These are phyloP conservation scores for Drosophila hydei DNA, from an alignment of 1,140 invertebrate species.

Conservation along the genomic window DNA sequence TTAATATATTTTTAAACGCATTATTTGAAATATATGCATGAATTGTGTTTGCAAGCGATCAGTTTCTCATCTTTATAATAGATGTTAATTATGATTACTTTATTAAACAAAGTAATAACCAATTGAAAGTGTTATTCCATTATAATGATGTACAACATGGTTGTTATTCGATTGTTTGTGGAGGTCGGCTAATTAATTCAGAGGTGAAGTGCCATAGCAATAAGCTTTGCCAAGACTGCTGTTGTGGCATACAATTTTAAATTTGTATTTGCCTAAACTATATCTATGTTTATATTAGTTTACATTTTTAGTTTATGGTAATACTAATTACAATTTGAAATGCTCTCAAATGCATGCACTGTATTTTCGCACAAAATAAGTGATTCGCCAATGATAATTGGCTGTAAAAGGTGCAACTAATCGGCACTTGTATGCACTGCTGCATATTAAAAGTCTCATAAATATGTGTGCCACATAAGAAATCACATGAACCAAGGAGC, in stretches of 20 bases:
- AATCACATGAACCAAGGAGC: conserved; percentile 39
- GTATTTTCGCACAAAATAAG: not conserved
- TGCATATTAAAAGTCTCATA: conserved; percentile 6
- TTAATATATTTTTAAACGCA: not conserved
- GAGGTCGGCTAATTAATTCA: not conserved
- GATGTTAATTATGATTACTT: not conserved
- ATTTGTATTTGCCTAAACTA: not conserved
- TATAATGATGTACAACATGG: not conserved
- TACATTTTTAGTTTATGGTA: too few relatives aligned
- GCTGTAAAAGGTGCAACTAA: conserved; percentile 26
- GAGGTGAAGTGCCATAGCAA: conserved; percentile 12
- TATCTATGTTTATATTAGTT: not conserved
- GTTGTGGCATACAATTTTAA: not conserved
- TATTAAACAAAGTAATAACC: not conserved
- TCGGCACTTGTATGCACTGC: conserved; percentile 11
- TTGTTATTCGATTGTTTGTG: conserved; percentile 1
- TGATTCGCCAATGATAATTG: conserved; percentile 17
- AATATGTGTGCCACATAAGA: conserved; percentile 34
- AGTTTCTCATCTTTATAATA: not conserved
- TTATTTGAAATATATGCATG: not conserved
- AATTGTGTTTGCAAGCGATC: not conserved
- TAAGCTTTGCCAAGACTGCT: not conserved
- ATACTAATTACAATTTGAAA: not conserved
- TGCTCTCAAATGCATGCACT: not conserved
- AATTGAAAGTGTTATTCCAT: not conserved